Evolutionary conservation across 1,140 invertebrate genomes (phyloP).

Genomic region (Helicoverpa zea): DNA sequence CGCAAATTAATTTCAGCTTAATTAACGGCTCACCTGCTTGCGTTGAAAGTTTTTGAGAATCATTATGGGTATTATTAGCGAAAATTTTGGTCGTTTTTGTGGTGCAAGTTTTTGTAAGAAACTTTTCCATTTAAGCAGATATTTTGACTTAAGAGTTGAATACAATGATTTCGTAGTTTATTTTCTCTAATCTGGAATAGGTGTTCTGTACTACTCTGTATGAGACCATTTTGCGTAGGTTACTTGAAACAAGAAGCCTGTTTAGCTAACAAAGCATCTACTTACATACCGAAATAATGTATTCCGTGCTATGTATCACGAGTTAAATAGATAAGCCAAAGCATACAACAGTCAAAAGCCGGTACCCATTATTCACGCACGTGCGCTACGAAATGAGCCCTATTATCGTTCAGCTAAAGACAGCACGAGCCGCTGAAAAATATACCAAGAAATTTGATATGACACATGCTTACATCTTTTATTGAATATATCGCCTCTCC

Average conservation of each 20-base stretch:
- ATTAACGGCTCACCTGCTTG: slow-evolving; percentile 70
- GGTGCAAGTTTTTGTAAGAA: background rate
- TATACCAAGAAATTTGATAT: slow-evolving; percentile 85
- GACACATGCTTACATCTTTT: slow-evolving; percentile 62
- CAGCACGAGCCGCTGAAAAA: slow-evolving; percentile 82
- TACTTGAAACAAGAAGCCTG: slow-evolving; percentile 9
- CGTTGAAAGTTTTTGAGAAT: slow-evolving; percentile 24
- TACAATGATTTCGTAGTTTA: too few relatives aligned
- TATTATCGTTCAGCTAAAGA: slow-evolving; percentile 73
- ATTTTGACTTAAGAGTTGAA: too few relatives aligned
- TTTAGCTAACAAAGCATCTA: slow-evolving; percentile 40
- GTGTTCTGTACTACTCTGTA: background rate
- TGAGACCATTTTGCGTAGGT: background rate
- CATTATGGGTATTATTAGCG: slow-evolving; percentile 26
- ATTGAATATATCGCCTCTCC: slow-evolving; percentile 69
- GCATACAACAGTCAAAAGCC: slow-evolving; percentile 43
- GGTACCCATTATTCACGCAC: slow-evolving; percentile 72
- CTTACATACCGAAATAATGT: slow-evolving; percentile 32
- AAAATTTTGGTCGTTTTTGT: background rate
- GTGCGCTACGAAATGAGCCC: slow-evolving; percentile 75
- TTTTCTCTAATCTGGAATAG: background rate
- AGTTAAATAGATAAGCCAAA: slow-evolving; percentile 51
- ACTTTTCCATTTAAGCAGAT: background rate
- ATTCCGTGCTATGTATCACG: slow-evolving; percentile 38
- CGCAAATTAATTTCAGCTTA: slow-evolving; percentile 72